Percentiles rank a stretch among this genome's conserved stretches.
Conservation (phyloP, 2,113 vertebrate genomes). For the Nymphicus hollandicus region DNA sequence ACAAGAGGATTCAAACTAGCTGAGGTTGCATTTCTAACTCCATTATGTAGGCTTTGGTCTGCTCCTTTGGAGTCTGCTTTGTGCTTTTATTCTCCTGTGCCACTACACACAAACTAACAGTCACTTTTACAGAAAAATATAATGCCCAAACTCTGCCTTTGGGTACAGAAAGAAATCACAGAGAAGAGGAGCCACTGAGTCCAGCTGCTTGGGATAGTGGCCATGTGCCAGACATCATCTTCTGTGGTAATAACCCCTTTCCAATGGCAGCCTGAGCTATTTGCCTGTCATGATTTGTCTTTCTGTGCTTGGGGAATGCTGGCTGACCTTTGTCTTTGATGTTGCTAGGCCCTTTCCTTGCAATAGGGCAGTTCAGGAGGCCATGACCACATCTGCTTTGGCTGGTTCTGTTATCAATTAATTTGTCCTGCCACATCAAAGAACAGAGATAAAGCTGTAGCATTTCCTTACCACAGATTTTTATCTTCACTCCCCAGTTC, state of each 20-base stretch:
- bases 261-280: conserved; percentile 52
- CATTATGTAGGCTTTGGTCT: not conserved
- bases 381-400: conserved; percentile 63
- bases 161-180: not conserved
- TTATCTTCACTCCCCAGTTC: conserved; percentile 63
- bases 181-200: not conserved
- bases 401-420: conserved; percentile 67
- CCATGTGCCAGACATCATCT: conserved; percentile 46
- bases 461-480: conserved; percentile 68
- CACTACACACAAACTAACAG: not conserved
- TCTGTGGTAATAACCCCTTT: conserved; percentile 39
- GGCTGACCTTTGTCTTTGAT: conserved; percentile 67
- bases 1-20: not conserved
- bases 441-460: conserved; percentile 56
- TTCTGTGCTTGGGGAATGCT: conserved; percentile 47
- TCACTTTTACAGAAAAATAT: not conserved
- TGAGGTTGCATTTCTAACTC: not conserved
- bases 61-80: not conserved
- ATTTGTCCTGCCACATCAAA: conserved; percentile 70
- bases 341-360: conserved; percentile 47
- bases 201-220: conserved; percentile 4
- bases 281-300: conserved; percentile 61
- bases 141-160: not conserved
- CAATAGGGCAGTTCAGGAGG: conserved; percentile 62
- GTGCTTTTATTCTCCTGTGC: not conserved